These are phyloP conservation scores for Hycleus phaleratus DNA, from an alignment of 1,140 invertebrate species.

Conservation along the genomic window DNA sequence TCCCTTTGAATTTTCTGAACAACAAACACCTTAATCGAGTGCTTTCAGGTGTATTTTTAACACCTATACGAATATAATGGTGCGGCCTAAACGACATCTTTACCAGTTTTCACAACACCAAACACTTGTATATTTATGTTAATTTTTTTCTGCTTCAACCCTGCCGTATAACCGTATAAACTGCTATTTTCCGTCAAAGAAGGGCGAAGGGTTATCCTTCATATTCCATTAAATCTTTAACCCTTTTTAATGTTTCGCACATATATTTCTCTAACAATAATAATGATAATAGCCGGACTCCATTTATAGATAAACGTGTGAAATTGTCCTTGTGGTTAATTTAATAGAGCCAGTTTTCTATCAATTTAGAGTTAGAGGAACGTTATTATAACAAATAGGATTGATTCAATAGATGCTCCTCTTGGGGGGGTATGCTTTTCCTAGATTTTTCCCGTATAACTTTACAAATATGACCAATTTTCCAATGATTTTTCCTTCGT, in stretches of 20 bases:
- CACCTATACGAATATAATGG: constrained; percentile 18
- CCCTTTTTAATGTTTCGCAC: constrained; percentile 13
- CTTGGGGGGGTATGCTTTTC: too few species aligned
- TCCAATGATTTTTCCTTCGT: too few species aligned
- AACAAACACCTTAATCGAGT: constrained; percentile 24
- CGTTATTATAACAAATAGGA: neutral
- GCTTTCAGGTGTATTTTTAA: constrained; percentile 25
- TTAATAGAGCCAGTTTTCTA: constrained; percentile 22
- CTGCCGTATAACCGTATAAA: constrained; percentile 24
- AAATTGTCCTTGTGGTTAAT: constrained; percentile 26
- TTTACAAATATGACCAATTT: too few species aligned
- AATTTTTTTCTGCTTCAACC: neutral
- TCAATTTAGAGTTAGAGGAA: neutral
- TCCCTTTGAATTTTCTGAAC: too few species aligned
- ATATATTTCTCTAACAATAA: constrained; percentile 1
- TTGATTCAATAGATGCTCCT: too few species aligned
- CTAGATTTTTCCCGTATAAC: too few species aligned
- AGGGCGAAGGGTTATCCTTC: neutral
- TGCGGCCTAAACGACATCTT: neutral
- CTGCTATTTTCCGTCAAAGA: constrained; percentile 3
- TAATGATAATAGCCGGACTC: neutral
- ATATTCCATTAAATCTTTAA: neutral
- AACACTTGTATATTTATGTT: too few species aligned
- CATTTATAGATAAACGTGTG: constrained; percentile 24
- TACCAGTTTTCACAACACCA: neutral